Percentiles rank a stretch among this genome's conserved stretches.
Evolutionary conservation across 2,113 vertebrate species (phyloP).

Genomic region (Cygnus atratus): DNA sequence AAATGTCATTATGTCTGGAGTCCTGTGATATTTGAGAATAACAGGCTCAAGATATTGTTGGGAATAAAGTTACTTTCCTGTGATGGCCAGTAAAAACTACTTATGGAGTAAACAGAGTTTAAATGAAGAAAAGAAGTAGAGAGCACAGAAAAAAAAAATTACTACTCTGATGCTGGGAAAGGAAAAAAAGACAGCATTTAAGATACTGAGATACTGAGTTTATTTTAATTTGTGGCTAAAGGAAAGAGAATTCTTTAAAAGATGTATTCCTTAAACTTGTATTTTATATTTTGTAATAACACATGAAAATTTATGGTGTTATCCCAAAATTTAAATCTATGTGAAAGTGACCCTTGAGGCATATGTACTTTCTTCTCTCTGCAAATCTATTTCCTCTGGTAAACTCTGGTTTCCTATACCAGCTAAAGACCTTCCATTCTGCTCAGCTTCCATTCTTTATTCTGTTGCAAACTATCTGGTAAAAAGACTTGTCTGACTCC

Average conservation of each 20-base stretch:
- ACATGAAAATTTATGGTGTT: background rate
- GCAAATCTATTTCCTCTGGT: background rate
- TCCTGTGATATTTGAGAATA: conserved; percentile 56
- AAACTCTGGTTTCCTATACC: background rate
- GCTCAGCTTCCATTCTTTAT: background rate
- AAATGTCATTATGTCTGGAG: background rate
- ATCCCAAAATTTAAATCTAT: background rate
- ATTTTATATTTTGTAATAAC: background rate
- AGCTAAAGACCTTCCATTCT: background rate
- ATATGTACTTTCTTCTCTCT: background rate
- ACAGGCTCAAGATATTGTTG: conserved; percentile 21
- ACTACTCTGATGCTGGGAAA: background rate
- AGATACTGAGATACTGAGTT: background rate
- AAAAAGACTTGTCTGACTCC: background rate
- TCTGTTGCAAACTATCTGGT: background rate
- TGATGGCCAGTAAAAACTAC: background rate
- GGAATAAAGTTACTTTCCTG: conserved; percentile 37
- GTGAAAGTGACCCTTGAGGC: background rate
- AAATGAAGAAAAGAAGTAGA: background rate
- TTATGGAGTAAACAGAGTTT: background rate
- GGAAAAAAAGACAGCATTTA: background rate
- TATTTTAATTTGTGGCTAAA: background rate
- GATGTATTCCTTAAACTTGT: background rate
- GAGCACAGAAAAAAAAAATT: background rate
- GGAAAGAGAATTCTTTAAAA: background rate